Conservation (phyloP, 1,140 invertebrate species). For the Megathymus violae region DNA sequence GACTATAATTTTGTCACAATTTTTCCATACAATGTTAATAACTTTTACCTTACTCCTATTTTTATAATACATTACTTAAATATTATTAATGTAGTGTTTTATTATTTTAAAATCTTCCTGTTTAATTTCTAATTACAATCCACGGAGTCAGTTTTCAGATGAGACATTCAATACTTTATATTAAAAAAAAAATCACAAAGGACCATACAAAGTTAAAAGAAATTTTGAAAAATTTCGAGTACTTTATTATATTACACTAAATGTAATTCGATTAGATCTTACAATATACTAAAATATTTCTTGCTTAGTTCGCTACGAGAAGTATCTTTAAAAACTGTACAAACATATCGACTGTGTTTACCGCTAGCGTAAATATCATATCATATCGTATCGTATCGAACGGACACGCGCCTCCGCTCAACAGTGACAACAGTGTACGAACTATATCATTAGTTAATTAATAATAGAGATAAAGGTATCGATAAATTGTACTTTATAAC, state of each 20-base stretch:
- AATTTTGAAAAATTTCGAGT: conserved; percentile 66
- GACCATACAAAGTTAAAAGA: conserved; percentile 67
- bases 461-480: conserved; percentile 63
- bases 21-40: conserved; percentile 84
- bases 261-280: conserved; percentile 82
- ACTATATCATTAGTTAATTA: conserved; percentile 51
- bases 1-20: conserved; percentile 84
- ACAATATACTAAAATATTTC: conserved; percentile 80
- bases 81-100: conserved; percentile 75
- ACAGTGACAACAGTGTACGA: conserved; percentile 58
- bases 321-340: conserved; percentile 82
- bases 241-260: conserved; percentile 76
- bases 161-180: conserved; percentile 60
- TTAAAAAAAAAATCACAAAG: conserved; percentile 60
- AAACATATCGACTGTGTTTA: conserved; percentile 71
- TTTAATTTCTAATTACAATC: conserved; percentile 78
- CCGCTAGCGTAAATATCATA: conserved; percentile 60
- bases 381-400: conserved; percentile 45
- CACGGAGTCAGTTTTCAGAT: conserved; percentile 70
- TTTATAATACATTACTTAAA: conserved; percentile 82
- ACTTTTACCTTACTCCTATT: conserved; percentile 82
- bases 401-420: conserved; percentile 60
- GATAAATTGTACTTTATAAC: conserved; percentile 71
- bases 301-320: conserved; percentile 79
- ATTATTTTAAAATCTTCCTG: conserved; percentile 80